Evolutionary conservation across 2,113 vertebrate species (phyloP), one percentile per base, ranked within the genome.

Genomic region (Python bivittatus): DNA sequence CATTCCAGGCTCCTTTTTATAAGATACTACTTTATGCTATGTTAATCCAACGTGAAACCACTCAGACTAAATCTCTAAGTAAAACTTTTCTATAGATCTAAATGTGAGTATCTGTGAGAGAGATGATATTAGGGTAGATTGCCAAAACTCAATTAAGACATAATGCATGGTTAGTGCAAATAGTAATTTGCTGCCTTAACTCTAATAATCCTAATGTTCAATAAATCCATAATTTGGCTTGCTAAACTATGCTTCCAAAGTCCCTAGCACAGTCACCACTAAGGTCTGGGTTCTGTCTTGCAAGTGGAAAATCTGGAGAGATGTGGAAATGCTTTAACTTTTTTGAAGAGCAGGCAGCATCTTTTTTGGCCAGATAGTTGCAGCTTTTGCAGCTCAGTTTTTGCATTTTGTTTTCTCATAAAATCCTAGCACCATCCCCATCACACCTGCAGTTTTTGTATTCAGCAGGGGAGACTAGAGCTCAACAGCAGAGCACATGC

Each of bases 321-420:
- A 48, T 72, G 0, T 92, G 25, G 54, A 57, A 54, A 15, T 79
- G n/a, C 6, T 22, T 33, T 42, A 9, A 22, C 7, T 79, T 79
- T 33, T 79, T 79, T 42, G 72, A 42, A 79, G 42, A 79, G 38
- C 33, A 20, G 68, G 68, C 6, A 38, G 72, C 33, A 79, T 22
- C 33, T 58, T 58, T 48, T 79, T 79, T 42, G 7, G 20, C 33
- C 33, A 79, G 7, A 17, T 22, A 79, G 17, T 42, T 42, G 17
- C 72, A 42, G 72, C 42, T 79, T 79, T 53, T 68, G 25, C 64
- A 1, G 15, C 33, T 83, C n/a, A 83, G 38, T 7, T 15, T 15
- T 53, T 68, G 25, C 64, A 1, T 27, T 89, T 89, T 52, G n/a
- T n/a, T 33, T 79, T 54, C n/a, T 25, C 48, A 72, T 54, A 23